These are phyloP conservation scores for Drosophila flavopinicola DNA, from an alignment of 2,888 invertebrate genomes.

Conservation along the genomic window DNA sequence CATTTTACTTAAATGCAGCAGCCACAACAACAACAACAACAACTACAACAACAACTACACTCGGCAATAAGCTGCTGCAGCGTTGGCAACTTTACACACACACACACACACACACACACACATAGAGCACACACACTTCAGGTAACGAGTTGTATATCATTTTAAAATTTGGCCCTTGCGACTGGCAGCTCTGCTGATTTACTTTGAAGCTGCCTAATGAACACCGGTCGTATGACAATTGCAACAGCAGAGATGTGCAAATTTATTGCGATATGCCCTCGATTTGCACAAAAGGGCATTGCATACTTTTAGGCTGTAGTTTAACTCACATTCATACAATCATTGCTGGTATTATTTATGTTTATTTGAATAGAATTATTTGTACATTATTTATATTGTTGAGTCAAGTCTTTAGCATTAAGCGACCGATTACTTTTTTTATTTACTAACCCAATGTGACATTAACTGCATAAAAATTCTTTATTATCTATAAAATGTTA, in stretches of 20 bases:
- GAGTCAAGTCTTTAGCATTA: too few relatives aligned
- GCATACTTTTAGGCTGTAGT: slow-evolving; percentile 24
- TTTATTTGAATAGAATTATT: background rate
- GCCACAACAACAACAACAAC: slow-evolving; percentile 23
- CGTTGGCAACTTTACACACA: slow-evolving; percentile 46
- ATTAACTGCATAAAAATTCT: too few relatives aligned
- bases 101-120: slow-evolving; percentile 6
- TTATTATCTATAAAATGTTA: too few relatives aligned
- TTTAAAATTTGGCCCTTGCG: slow-evolving; percentile 51
- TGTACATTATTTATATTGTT: too few relatives aligned
- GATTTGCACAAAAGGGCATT: background rate
- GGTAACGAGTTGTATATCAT: slow-evolving; percentile 54
- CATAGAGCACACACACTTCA: slow-evolving; percentile 3
- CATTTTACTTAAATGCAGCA: slow-evolving; percentile 79
- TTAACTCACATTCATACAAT: background rate
- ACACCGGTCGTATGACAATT: slow-evolving; percentile 21
- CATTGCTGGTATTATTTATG: background rate
- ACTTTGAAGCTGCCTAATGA: slow-evolving; percentile 57
- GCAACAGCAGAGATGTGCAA: slow-evolving; percentile 15
- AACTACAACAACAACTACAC: slow-evolving; percentile 20
- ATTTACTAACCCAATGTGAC: too few relatives aligned
- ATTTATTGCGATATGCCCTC: slow-evolving; percentile 21
- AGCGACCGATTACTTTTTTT: too few relatives aligned
- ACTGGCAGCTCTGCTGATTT: slow-evolving; percentile 56
- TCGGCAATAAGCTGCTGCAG: slow-evolving; percentile 54